phyloP scores from a whole-genome alignment of 2,113 vertebrate species.

The Galemys pyrenaicus region DNA sequence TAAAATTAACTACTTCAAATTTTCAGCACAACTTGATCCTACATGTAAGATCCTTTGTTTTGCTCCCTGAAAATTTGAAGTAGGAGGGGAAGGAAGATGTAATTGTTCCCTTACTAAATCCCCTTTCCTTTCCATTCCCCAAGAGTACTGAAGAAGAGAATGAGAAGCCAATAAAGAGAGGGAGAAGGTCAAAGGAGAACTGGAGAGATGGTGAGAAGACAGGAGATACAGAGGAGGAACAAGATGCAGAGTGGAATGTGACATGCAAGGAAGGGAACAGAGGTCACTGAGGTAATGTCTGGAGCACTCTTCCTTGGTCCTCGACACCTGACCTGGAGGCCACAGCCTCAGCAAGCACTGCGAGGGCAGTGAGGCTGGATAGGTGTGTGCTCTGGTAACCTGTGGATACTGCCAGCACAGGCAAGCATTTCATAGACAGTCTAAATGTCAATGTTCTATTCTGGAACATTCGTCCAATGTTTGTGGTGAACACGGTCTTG shows the following conservation, averaged over 20 bases:
- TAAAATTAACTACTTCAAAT: constrained; percentile 39
- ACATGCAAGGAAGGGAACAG: rapidly evolving
- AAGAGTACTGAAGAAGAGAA: neutral
- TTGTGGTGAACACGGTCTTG: neutral
- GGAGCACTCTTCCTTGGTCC: neutral
- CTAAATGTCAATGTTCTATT: neutral
- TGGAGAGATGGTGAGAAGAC: neutral
- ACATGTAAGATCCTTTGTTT: constrained; percentile 7
- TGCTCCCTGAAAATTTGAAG: neutral
- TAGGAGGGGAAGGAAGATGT: neutral
- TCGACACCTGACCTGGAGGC: neutral
- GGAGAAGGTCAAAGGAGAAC: neutral
- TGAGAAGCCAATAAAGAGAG: neutral
- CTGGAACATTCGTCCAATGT: neutral
- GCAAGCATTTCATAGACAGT: neutral
- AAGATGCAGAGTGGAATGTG: neutral
- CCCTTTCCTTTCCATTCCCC: neutral
- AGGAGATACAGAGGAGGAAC: no score
- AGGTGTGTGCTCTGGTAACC: rapidly evolving
- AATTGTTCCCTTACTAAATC: neutral
- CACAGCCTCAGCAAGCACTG: neutral
- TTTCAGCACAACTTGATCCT: constrained; percentile 34
- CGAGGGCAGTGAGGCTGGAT: neutral
- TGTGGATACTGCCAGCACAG: rapidly evolving
- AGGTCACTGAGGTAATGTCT: no score